These are phyloP conservation scores for Molorchus minor DNA, from an alignment of 2,888 invertebrate species.

Conservation along the genomic window DNA sequence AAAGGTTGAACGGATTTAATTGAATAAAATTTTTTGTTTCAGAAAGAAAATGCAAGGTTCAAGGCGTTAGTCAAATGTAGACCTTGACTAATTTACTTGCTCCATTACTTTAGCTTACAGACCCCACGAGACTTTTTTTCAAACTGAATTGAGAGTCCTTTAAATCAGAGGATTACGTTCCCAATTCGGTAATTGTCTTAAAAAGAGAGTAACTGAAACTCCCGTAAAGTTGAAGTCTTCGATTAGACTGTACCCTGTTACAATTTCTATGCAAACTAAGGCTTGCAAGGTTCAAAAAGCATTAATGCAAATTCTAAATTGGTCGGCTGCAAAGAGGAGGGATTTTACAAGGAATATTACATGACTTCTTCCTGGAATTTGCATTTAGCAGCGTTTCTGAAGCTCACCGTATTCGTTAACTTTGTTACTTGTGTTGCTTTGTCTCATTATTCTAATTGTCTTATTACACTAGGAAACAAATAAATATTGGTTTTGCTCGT, in stretches of 20 bases:
- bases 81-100: too few species aligned
- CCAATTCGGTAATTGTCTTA: constrained; percentile 13
- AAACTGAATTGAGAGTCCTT: neutral
- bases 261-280: constrained; percentile 25
- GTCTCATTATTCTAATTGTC: too few species aligned
- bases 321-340: constrained; percentile 19
- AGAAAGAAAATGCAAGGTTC: too few species aligned
- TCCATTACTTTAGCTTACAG: too few species aligned
- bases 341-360: constrained; percentile 20
- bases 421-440: neutral
- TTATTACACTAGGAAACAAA: too few species aligned
- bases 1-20: too few species aligned
- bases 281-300: constrained; percentile 25
- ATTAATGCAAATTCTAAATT: constrained; percentile 30
- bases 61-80: too few species aligned
- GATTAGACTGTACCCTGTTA: constrained; percentile 13
- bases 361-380: constrained; percentile 15
- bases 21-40: too few species aligned
- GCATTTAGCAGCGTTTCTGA: constrained; percentile 16
- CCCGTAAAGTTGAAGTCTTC: constrained; percentile 12
- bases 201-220: constrained; percentile 11
- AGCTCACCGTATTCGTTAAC: neutral
- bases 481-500: too few species aligned
- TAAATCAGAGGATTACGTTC: neutral
- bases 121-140: too few species aligned